Base-by-base conservation (phyloP, 2,888 invertebrate species). In the Lagria hirta region DNA sequence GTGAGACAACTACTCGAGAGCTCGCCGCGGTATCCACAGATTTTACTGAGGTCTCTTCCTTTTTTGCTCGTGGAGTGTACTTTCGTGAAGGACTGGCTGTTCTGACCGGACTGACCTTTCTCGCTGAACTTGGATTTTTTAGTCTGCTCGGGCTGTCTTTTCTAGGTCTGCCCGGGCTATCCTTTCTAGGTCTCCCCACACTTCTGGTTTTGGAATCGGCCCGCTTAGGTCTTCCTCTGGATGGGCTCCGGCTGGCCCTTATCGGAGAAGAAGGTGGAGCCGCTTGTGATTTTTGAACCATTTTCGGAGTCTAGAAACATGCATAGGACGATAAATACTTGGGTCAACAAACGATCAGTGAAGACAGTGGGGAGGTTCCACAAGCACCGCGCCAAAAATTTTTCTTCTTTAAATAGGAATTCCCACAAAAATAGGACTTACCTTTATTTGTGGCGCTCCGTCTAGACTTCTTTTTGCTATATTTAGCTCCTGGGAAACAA, bases 81-180 rank as follows among this genome's bases (percentile, higher is more conserved):
- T 51, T 51, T 20, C 43, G 30, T 13, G 44, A 30, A 6, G 42
- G 23, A 11, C 44, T 51, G 35, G 38, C 55, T 2, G 24, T 27
- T 21, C 54, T 46, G 7, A 28, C 28, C 11, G 57, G 51, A 41
- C 54, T 52, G 42, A 49, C 56, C 1, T 41, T 15, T 41, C 56
- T 48, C 5, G 42, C 48, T 4, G 37, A 23, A 26, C 52, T 55
- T 34, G 58, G 54, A 38, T 58, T 56, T 41, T 47, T 55, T 5
- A 45, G 27, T 28, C 50, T 42, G 18, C 43, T 48, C 24, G 49
- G 29, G 17, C 49, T 51, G 27, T 35, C 51, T 32, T 42, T 20
- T 43, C 48, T 27, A 48, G 26, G 20, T 44, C 48, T 23, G 34
- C 24, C 7, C 46, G 17, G 11, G 28, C 26, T 18, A 47, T 49